These are phyloP conservation scores for Sepioteuthis lessoniana DNA, from an alignment of 2,888 invertebrate genomes.

Conservation along the genomic window DNA sequence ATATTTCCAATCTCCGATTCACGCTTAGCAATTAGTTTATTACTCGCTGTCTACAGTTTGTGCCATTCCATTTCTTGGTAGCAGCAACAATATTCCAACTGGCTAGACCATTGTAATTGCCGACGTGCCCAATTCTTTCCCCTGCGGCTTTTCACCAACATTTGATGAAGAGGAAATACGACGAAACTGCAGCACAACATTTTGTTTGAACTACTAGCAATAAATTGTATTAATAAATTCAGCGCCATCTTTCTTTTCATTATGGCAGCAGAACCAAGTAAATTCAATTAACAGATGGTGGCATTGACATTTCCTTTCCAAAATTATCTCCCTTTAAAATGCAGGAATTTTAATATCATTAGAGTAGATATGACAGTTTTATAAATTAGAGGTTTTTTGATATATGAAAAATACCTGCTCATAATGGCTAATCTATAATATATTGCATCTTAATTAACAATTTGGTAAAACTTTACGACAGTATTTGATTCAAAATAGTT, in stretches of 20 bases:
- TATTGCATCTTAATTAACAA: too few relatives aligned
- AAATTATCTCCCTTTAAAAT: background rate
- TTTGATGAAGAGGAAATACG: background rate
- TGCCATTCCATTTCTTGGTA: background rate
- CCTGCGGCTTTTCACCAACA: background rate
- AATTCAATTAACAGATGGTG: background rate
- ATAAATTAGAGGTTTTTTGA: too few relatives aligned
- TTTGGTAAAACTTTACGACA: too few relatives aligned
- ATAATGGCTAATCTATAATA: too few relatives aligned
- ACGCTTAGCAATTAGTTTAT: background rate
- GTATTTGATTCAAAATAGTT: too few relatives aligned
- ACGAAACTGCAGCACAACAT: background rate
- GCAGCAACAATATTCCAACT: background rate
- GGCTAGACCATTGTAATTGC: background rate
- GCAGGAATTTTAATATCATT: too few relatives aligned
- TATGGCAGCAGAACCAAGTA: background rate
- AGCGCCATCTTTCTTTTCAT: background rate
- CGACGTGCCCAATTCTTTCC: background rate
- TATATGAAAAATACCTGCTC: too few relatives aligned
- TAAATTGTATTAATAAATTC: background rate
- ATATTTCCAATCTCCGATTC: background rate
- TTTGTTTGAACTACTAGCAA: background rate
- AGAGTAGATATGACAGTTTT: too few relatives aligned
- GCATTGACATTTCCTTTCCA: background rate
- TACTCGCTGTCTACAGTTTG: background rate